phyloP scores from a whole-genome alignment of 1,140 invertebrate species.

The Phthorimaea operculella region DNA sequence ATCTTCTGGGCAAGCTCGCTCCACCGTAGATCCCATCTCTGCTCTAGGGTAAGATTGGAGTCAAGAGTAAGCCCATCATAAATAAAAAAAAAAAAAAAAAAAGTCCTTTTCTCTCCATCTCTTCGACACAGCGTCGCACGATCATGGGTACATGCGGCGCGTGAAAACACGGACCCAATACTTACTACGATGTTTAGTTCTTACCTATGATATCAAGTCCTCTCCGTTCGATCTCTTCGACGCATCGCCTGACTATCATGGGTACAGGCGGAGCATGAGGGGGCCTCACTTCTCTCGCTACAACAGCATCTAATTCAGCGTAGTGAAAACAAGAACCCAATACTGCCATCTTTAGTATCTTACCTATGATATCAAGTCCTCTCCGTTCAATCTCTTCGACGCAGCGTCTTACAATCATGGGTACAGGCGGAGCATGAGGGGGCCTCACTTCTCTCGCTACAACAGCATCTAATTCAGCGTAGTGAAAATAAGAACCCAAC shows the following conservation, averaged over 20 bases:
- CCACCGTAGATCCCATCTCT: too few relatives aligned
- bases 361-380: constrained; percentile 97
- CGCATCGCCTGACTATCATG: constrained; percentile 90
- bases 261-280: constrained; percentile 79
- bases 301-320: constrained; percentile 89
- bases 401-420: constrained; percentile 91
- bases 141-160: constrained; percentile 86
- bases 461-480: constrained; percentile 88
- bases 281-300: constrained; percentile 68
- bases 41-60: too few relatives aligned
- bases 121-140: constrained; percentile 92
- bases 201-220: constrained; percentile 96
- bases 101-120: constrained; percentile 95
- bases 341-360: too few relatives aligned
- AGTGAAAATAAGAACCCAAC: too few relatives aligned
- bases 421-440: constrained; percentile 76
- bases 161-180: too few relatives aligned
- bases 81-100: too few relatives aligned
- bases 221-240: constrained; percentile 95
- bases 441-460: constrained; percentile 70
- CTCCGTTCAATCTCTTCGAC: constrained; percentile 96
- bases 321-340: too few relatives aligned
- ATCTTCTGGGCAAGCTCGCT: too few relatives aligned
- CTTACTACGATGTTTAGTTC: too few relatives aligned
- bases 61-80: too few relatives aligned